Base-by-base conservation (phyloP, 2,797 vertebrate genomes). In the Sparidentex hasta region DNA sequence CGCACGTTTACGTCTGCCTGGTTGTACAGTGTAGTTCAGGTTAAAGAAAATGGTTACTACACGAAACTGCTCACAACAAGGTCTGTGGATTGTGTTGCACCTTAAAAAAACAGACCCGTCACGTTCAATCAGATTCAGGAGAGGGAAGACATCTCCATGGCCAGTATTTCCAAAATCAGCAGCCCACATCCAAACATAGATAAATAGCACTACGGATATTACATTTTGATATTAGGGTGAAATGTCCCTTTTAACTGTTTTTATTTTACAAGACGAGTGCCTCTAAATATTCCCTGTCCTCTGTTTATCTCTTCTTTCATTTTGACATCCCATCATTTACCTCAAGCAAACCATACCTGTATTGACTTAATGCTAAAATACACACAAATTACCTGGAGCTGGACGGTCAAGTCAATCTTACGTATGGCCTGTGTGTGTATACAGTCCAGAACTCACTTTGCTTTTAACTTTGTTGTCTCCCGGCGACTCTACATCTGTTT, bases 401-500 rank as follows among this genome's bases (percentile, higher is more conserved):
- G 27, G 5, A 57, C 21, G 33, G 33, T 33, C 33, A 8, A 61
- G 63, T 72, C 38, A 20, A 70, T 65, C 44, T 74, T 71, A 57
- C 51, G 67, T 50, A 29, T 46, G 56, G 38, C 63, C 27, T 41
- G 8, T 18, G 14, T 29, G 11, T 63, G 17, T 27, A 20, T 27
- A 56, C 52, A 57, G 66, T n/a, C 38, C 61, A 68, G 59, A 80
- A 59, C 74, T 46, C 66, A 82, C 62, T 65, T 43, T 18, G 41
- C 46, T 51, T 48, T 76, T 44, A 66, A 83, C 58, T 70, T 77
- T 74, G 57, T 77, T 72, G 80, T 80, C 79, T 83, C 51, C 41
- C 55, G 68, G 76, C 72, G 67, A 79, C 72, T 75, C 48, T 83
- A 76, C 88, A 87, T 90, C 76, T 88, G 87, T 88, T 90, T 81